Base-by-base conservation (phyloP, 2,888 invertebrate species). In the Muschampia plurimacula region DNA sequence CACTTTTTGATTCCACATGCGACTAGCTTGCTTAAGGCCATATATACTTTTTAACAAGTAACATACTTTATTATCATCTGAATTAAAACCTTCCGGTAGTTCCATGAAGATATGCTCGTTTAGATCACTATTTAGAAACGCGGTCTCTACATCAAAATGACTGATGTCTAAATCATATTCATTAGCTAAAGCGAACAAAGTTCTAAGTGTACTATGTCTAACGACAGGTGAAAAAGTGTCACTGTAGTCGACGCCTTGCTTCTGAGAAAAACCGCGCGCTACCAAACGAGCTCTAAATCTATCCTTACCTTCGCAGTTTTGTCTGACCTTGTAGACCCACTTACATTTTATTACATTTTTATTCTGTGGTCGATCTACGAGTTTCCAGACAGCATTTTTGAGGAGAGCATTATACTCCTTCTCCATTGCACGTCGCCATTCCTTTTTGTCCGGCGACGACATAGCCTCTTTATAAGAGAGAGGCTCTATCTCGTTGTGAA, bases 321-420 rank as follows among this genome's bases (percentile, higher is more conserved):
- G 49, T 49, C 49, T 49, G 49, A 49, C 10, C 49, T 49, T 49
- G 49, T 49, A 49, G 49, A 49, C 49, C n/a, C 49, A 49, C 49
- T 49, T 49, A 49, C 49, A 49, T 49, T 64, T 64, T 41, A 64
- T 64, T 46, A 64, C 46, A 64, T 64, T 64, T 64, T 64, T 46
- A 46, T 46, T 46, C 64, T 46, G 44, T 64, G 49, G 49, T 49
- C 49, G 49, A 49, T 49, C 49, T 49, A 49, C 49, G 13, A 49
- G 49, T 13, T 49, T 46, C 64, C 64, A 64, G 41, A 64, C 64
- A 64, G 44, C 46, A 44, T 64, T 64, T 46, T 46, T 46, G 41
- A 64, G 44, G 15, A 64, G 46, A 64, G 64, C 41, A 46, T 41
- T 46, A 64, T 64, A 64, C 46, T 64, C 64, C 41, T 46, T 64